Conservation (phyloP, 2,888 invertebrate species). For the Cryptus armator region DNA sequence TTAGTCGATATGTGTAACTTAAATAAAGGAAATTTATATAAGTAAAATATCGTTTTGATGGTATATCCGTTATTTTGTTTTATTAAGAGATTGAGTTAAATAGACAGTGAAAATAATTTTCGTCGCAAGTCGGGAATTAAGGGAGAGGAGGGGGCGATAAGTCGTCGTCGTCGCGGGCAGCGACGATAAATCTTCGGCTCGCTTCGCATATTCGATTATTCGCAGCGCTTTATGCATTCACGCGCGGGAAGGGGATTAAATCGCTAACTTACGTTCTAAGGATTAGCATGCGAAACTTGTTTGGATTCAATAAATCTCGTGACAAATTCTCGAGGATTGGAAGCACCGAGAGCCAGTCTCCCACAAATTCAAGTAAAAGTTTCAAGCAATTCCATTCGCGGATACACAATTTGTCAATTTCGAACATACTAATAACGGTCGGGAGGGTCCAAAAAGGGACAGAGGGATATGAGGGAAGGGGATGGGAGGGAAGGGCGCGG, state of each 20-base stretch:
- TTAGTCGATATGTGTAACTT: conserved; percentile 27
- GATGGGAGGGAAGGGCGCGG: conserved; percentile 64
- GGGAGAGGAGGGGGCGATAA: neutral
- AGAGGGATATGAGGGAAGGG: neutral
- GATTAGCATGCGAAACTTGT: conserved; percentile 75
- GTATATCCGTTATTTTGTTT: conserved; percentile 67
- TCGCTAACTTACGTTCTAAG: conserved; percentile 75
- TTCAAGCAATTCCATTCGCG: conserved; percentile 38
- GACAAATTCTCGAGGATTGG: conserved; percentile 66
- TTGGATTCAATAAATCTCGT: conserved; percentile 69
- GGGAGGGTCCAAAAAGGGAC: neutral
- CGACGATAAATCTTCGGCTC: conserved; percentile 15
- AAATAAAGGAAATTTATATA: conserved; percentile 55
- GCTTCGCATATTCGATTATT: conserved; percentile 2
- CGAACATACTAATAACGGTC: conserved; percentile 7
- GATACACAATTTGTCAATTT: conserved; percentile 30
- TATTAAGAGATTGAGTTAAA: conserved; percentile 72
- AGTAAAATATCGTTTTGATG: conserved; percentile 30
- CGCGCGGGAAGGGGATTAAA: conserved; percentile 21
- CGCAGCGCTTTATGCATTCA: conserved; percentile 4
- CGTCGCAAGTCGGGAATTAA: conserved; percentile 25
- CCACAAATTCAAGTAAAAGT: neutral
- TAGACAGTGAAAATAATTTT: conserved; percentile 72
- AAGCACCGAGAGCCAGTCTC: conserved; percentile 51
- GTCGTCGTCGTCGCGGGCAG: neutral